Conservation (phyloP, 1,140 invertebrate genomes). For the Megalopta genalis region DNA sequence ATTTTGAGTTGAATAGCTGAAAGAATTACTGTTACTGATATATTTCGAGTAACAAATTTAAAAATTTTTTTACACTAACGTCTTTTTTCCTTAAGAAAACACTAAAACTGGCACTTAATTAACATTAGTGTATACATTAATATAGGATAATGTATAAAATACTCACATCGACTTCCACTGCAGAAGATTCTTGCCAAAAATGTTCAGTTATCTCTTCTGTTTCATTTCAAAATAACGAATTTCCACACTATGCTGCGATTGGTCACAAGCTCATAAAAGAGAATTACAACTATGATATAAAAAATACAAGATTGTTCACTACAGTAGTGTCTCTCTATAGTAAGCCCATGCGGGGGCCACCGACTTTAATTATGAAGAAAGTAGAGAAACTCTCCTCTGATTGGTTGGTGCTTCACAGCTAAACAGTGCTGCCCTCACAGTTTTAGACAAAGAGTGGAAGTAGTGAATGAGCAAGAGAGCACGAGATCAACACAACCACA, state of each 20-base stretch:
- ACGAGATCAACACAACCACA: too few relatives aligned
- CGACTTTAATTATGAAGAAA: too few relatives aligned
- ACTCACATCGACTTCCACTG: constrained; percentile 10
- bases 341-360: too few relatives aligned
- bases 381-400: too few relatives aligned
- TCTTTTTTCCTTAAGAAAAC: not conserved
- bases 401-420: too few relatives aligned
- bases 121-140: not conserved
- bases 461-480: too few relatives aligned
- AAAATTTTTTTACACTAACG: not conserved
- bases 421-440: too few relatives aligned
- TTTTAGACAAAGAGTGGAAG: too few relatives aligned
- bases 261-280: not conserved
- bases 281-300: too few relatives aligned
- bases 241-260: constrained; percentile 21
- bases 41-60: not conserved
- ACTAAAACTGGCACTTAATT: not conserved
- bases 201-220: not conserved
- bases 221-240: constrained; percentile 55
- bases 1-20: not conserved
- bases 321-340: too few relatives aligned
- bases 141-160: not conserved
- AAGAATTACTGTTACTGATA: too few relatives aligned
- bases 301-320: too few relatives aligned
- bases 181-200: not conserved